phyloP scores from a whole-genome alignment of 2,113 vertebrate genomes.

The Galemys pyrenaicus region DNA sequence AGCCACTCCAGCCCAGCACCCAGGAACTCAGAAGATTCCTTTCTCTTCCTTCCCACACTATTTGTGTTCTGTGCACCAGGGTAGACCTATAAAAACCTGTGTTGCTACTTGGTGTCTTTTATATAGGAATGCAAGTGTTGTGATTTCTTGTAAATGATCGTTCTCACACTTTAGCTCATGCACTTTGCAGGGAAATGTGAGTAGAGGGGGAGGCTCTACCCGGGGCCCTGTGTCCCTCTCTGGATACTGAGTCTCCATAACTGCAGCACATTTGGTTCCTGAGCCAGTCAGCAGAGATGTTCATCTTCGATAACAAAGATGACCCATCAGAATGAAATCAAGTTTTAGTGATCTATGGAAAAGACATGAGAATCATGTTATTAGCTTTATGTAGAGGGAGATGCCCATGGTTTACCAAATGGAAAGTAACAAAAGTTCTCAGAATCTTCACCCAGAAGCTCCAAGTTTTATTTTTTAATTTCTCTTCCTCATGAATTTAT shows the following conservation, averaged over 20 bases:
- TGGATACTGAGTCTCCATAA: not conserved
- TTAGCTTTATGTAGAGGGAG: not conserved
- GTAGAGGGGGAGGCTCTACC: too few relatives aligned
- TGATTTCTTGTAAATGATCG: not conserved
- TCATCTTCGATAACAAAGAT: not conserved
- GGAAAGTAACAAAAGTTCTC: fast-evolving
- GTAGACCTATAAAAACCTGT: too few relatives aligned
- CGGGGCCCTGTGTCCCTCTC: not conserved
- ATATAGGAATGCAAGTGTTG: too few relatives aligned
- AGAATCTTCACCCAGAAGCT: not conserved
- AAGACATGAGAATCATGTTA: fast-evolving
- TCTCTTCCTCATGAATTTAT: not conserved
- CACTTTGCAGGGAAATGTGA: not conserved
- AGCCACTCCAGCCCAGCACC: too few relatives aligned
- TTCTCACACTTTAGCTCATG: not conserved
- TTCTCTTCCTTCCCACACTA: too few relatives aligned
- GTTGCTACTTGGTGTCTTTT: too few relatives aligned
- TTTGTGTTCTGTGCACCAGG: too few relatives aligned
- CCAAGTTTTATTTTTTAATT: not conserved
- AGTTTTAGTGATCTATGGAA: not conserved
- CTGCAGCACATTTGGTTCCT: too few relatives aligned
- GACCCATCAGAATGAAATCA: not conserved
- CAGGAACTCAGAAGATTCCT: too few relatives aligned
- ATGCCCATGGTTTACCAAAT: fast-evolving
- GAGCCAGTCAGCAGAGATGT: not conserved